Evolutionary conservation across 2,797 vertebrate genomes (phyloP).

Genomic region (Catharus ustulatus): DNA sequence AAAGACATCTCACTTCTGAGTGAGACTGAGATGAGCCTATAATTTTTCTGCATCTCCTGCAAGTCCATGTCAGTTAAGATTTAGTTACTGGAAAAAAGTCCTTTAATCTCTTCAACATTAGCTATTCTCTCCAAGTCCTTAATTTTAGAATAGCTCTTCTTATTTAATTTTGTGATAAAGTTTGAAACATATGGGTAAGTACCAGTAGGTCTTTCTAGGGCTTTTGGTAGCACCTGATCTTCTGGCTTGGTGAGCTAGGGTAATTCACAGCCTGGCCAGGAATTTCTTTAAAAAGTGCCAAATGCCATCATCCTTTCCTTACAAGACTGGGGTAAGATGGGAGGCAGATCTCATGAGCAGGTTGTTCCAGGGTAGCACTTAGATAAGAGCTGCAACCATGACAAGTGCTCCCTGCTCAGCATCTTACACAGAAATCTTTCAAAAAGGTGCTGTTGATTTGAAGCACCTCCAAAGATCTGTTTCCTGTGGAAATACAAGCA

Average conservation of each 20-base stretch:
- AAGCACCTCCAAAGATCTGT: background rate
- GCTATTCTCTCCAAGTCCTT: background rate
- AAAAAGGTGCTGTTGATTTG: background rate
- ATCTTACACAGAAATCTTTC: background rate
- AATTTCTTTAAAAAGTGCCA: background rate
- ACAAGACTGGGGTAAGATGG: accelerated
- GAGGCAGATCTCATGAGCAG: background rate
- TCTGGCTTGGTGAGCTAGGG: background rate
- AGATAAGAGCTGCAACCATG: background rate
- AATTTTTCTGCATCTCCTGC: background rate
- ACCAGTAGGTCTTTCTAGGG: background rate
- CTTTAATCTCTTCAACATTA: background rate
- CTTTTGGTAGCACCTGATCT: background rate
- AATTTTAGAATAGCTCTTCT: background rate
- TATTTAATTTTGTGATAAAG: background rate
- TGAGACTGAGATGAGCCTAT: background rate
- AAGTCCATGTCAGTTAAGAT: background rate
- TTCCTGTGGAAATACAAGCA: background rate
- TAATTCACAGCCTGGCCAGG: background rate
- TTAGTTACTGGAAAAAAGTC: background rate
- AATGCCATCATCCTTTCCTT: background rate
- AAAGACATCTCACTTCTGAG: background rate
- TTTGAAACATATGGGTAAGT: background rate
- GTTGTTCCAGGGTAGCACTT: background rate
- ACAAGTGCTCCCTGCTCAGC: background rate